These are phyloP conservation scores for Montifringilla adamsi DNA, from an alignment of 2,113 vertebrate genomes.

Conservation along the genomic window DNA sequence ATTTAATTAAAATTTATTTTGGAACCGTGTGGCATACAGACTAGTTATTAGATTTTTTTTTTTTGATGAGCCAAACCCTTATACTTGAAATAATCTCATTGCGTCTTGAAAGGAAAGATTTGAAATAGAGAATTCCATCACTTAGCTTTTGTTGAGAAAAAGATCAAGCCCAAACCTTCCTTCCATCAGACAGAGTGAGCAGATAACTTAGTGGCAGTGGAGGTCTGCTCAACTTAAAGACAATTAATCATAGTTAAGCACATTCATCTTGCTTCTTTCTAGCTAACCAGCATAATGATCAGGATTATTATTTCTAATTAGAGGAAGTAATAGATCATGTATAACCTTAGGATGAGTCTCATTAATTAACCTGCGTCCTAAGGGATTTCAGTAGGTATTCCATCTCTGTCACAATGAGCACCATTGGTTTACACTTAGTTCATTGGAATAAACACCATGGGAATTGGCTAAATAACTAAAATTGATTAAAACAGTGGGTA, in stretches of 20 bases:
- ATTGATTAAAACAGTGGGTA: constrained; percentile 67
- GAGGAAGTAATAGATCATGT: constrained; percentile 99
- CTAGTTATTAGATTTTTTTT: neutral
- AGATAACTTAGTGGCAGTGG: constrained; percentile 72
- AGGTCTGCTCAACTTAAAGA: constrained; percentile 74
- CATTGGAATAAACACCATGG: constrained; percentile 68
- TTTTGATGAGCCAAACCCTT: neutral
- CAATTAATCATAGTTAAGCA: constrained; percentile 90
- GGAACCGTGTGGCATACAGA: neutral
- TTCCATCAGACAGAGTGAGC: constrained; percentile 68
- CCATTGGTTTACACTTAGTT: constrained; percentile 75
- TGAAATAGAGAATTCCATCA: neutral
- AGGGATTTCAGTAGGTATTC: constrained; percentile 87
- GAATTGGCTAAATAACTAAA: constrained; percentile 71
- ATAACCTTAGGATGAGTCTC: constrained; percentile 90
- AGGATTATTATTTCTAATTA: constrained; percentile 99
- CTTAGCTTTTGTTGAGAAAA: constrained; percentile 34
- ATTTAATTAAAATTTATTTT: neutral
- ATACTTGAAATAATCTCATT: neutral
- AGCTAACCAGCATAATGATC: constrained; percentile 99
- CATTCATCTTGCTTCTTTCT: constrained; percentile 94
- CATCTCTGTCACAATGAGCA: constrained; percentile 88
- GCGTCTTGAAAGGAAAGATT: neutral
- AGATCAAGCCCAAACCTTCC: constrained; percentile 46
- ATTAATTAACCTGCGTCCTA: constrained; percentile 94